Conservation (phyloP, 2,888 invertebrate species). For the Anodontia alba region DNA sequence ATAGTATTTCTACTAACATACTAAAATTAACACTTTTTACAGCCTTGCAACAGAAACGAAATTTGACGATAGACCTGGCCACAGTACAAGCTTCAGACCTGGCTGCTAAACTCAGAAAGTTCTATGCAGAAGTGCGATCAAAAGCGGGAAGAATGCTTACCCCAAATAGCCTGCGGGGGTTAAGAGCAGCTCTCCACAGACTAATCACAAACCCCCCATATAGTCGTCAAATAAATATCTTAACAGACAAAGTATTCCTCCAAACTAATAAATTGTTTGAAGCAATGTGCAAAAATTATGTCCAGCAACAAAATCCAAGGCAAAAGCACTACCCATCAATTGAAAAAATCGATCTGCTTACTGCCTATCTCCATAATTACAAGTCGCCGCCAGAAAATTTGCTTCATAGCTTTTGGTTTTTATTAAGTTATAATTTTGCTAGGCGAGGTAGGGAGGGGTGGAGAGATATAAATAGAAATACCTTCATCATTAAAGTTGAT, state of each 20-base stretch:
- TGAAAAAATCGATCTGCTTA: not conserved
- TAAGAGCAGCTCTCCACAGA: constrained; percentile 1
- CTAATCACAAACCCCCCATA: not conserved
- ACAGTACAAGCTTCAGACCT: not conserved
- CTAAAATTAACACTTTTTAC: not conserved
- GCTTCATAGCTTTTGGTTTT: constrained; percentile 22
- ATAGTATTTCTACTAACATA: not conserved
- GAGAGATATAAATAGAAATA: not conserved
- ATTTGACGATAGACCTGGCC: not conserved
- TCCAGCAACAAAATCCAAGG: not conserved
- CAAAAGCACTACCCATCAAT: constrained; percentile 10
- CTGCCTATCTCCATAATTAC: not conserved
- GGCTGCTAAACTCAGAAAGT: too few species aligned
- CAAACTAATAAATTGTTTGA: constrained; percentile 6
- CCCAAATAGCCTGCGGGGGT: constrained; percentile 7
- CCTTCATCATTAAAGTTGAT: constrained; percentile 14
- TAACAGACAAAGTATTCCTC: not conserved
- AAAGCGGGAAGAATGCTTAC: constrained; percentile 5
- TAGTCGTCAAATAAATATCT: constrained; percentile 4
- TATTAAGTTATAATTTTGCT: constrained; percentile 20
- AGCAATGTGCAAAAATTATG: constrained; percentile 12
- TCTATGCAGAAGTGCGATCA: constrained; percentile 10
- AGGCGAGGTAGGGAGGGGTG: constrained; percentile 23
- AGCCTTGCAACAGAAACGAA: not conserved
- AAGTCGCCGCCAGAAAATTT: not conserved